phyloP scores from a whole-genome alignment of 2,113 vertebrate genomes.

The Sula dactylatra region DNA sequence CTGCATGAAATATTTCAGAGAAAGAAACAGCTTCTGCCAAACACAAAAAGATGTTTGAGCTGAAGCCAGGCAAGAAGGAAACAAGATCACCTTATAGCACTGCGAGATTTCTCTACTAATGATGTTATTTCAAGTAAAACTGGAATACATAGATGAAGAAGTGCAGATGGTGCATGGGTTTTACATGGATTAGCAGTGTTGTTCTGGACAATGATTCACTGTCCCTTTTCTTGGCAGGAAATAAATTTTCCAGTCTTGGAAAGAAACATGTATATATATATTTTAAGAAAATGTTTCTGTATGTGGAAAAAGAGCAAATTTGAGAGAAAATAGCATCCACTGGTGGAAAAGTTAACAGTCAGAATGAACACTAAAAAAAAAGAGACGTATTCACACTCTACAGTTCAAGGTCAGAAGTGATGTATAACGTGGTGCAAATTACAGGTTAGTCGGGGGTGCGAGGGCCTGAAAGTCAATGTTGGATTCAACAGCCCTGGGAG shows the following conservation, averaged over 20 bases:
- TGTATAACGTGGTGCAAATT: neutral
- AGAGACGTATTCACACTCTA: neutral
- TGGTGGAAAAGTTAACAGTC: slow-evolving; percentile 2
- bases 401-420: neutral
- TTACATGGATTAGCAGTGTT: slow-evolving; percentile 45
- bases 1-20: slow-evolving; percentile 76
- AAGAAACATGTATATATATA: neutral
- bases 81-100: slow-evolving; percentile 67
- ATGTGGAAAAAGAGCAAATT: slow-evolving; percentile 37
- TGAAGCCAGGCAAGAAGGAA: slow-evolving; percentile 70
- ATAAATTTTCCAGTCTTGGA: slow-evolving; percentile 56
- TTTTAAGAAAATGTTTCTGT: slow-evolving; percentile 22
- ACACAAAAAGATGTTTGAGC: slow-evolving; percentile 72
- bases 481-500: neutral
- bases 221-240: slow-evolving; percentile 58
- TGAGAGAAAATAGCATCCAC: neutral
- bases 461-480: neutral
- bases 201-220: slow-evolving; percentile 62
- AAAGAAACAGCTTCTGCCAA: slow-evolving; percentile 68
- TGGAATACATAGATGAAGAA: slow-evolving; percentile 54
- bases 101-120: slow-evolving; percentile 35
- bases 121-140: slow-evolving; percentile 64
- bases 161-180: slow-evolving; percentile 50
- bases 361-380: neutral
- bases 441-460: neutral